A percentile compares a stretch with the other conserved stretches of the same genome.
Conservation (phyloP, 2,113 vertebrate genomes). For the Lethenteron camtschaticum region DNA sequence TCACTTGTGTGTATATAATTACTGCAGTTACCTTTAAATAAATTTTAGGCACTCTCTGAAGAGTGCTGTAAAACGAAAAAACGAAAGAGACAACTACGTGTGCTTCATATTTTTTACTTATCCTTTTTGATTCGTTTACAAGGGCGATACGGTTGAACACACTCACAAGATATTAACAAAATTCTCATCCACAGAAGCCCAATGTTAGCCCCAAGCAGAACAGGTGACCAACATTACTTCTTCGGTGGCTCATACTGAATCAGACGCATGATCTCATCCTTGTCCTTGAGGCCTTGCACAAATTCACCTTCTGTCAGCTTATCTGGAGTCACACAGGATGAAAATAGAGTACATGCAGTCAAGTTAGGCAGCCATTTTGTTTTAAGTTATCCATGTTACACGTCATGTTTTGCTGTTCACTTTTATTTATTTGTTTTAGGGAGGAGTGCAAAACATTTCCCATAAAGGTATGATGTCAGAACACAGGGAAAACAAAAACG, state of each 20-base stretch:
- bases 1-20: too few relatives aligned
- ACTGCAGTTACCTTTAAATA: too few relatives aligned
- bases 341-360: not conserved
- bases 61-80: too few relatives aligned
- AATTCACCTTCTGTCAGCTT: constrained; percentile 46
- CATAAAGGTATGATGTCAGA: not conserved
- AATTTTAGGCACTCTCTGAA: too few relatives aligned
- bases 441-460: not conserved
- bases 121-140: too few relatives aligned
- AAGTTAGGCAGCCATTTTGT: not conserved
- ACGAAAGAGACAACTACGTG: too few relatives aligned
- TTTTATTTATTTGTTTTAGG: not conserved
- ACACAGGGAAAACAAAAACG: not conserved
- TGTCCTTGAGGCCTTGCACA: constrained; percentile 36
- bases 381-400: not conserved
- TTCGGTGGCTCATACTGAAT: constrained; percentile 33
- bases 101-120: too few relatives aligned
- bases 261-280: constrained; percentile 36
- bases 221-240: constrained; percentile 13
- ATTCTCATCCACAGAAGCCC: too few relatives aligned
- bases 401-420: not conserved
- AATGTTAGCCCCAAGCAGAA: too few relatives aligned
- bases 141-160: too few relatives aligned
- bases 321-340: constrained; percentile 16
- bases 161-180: too few relatives aligned